Conservation (phyloP, 2,888 invertebrate genomes). For the Nephrotoma appendiculata region DNA sequence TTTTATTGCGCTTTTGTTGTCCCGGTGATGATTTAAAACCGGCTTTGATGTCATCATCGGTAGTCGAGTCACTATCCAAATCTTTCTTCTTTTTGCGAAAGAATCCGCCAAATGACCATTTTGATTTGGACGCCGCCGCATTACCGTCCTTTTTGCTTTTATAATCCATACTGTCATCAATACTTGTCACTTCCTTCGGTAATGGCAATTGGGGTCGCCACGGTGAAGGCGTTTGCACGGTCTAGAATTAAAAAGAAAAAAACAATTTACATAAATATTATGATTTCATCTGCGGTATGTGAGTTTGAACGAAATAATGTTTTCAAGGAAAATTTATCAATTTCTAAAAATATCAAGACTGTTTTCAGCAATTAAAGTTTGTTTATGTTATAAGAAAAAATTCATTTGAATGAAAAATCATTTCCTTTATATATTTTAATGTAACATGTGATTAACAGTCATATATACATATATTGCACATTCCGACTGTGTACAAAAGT, state of each 20-base stretch:
- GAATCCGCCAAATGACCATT: conserved; percentile 70
- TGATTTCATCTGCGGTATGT: not conserved
- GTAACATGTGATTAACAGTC: not conserved
- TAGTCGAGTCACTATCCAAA: conserved; percentile 36
- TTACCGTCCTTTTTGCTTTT: conserved; percentile 24
- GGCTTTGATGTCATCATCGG: conserved; percentile 32
- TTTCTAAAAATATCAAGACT: not conserved
- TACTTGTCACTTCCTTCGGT: conserved; percentile 23
- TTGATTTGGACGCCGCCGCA: conserved; percentile 26
- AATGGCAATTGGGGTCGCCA: conserved; percentile 33
- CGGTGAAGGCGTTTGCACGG: conserved; percentile 27
- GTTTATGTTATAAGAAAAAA: not conserved
- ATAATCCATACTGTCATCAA: conserved; percentile 12
- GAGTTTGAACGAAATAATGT: not conserved
- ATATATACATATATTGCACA: not conserved
- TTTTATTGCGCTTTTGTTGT: conserved; percentile 31
- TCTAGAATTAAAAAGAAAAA: conserved; percentile 18
- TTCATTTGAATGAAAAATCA: not conserved
- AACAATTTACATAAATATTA: not conserved
- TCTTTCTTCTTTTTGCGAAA: conserved; percentile 62
- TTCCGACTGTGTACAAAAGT: not conserved
- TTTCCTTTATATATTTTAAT: not conserved
- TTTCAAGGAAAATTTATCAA: not conserved
- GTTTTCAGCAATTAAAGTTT: not conserved
- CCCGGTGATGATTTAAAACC: conserved; percentile 27